Percentiles rank a stretch among this genome's conserved stretches.
Conservation (phyloP, 2,888 invertebrate species). For the Sialis lutaria region DNA sequence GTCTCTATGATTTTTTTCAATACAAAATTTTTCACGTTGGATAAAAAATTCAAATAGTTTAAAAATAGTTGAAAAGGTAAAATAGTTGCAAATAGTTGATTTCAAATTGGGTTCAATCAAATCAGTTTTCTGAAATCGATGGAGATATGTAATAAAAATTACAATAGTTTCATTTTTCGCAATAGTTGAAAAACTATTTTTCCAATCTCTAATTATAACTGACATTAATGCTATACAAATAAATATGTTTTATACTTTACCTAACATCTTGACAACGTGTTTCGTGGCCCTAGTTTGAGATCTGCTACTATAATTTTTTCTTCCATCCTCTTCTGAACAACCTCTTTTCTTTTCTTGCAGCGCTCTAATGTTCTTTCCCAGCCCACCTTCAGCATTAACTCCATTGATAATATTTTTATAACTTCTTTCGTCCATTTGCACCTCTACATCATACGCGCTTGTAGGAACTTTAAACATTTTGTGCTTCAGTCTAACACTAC, state of each 20-base stretch:
- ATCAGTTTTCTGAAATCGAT: no score
- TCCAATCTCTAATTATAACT: no score
- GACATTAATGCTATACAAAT: constrained; percentile 1
- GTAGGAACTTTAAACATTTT: constrained; percentile 10
- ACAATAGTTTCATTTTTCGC: no score
- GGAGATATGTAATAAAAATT: no score
- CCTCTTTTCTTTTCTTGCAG: constrained; percentile 11
- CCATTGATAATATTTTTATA: background rate
- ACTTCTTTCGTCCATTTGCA: background rate
- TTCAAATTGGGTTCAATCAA: no score
- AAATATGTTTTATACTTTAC: constrained; percentile 23
- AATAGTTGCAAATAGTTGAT: no score
- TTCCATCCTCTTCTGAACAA: constrained; percentile 20
- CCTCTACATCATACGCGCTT: background rate
- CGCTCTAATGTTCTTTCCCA: constrained; percentile 12
- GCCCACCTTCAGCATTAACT: constrained; percentile 8
- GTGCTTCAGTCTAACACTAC: constrained; percentile 22
- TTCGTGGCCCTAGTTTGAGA: constrained; percentile 21
- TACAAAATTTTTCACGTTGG: no score
- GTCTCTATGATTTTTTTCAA: no score
- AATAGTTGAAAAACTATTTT: no score
- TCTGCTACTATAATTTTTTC: constrained; percentile 24
- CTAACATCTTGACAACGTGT: constrained; percentile 38
- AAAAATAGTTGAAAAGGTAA: no score
- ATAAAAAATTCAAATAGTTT: no score